Base-by-base conservation (phyloP, 2,113 vertebrate genomes). In the Spilogale gracilis region DNA sequence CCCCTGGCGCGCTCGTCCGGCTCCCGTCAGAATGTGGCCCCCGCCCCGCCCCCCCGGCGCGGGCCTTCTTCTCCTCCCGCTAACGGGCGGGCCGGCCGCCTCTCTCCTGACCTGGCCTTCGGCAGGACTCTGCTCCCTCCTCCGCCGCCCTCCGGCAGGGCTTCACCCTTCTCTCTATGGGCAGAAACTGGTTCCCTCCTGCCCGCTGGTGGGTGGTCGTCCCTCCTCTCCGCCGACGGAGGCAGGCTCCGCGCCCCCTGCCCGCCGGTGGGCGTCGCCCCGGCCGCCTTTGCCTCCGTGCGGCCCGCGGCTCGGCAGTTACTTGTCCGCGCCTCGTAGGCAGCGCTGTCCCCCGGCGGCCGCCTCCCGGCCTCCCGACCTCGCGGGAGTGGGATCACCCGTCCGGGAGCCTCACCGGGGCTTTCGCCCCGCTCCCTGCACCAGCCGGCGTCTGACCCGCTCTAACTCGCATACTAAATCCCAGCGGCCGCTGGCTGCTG, bases 151-250 rank as follows among this genome's bases (percentile, higher is more conserved):
- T 63, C 87, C 32, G 84, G 95, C 93, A 73, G 96, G 89, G 91
- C 95, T 73, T 71, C 85, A 76, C 52, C 92, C 87, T 48, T 63
- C 91, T 92, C 80, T 92, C 89, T 95, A 96, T 98, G 97, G 96
- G 97, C 96, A 95, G 96, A 91, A 95, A n/a, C 85, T 30, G 50
- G 61, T 32, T 5, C 81, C 95, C 86, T 93, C 48, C 61, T 79
- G 71, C 79, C 86, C 21, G 63, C 97, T 89, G 97, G 98, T 98
- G 97, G 97, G 98, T 98, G 97, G 78, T 65, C 78, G 78, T 52
- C 65, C 79, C 92, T 69, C 32, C 63, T 56, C 25, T 30, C 45
- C 81, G n/a, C 80, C 43, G 65, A 21, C 71, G 30, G 94, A 93
- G 86, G 38, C 78, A 5, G 87, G 61, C 85, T 81, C 50, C 50